phyloP scores from a whole-genome alignment of 2,797 vertebrate genomes.

The Acrossocheilus wenchowensis region DNA sequence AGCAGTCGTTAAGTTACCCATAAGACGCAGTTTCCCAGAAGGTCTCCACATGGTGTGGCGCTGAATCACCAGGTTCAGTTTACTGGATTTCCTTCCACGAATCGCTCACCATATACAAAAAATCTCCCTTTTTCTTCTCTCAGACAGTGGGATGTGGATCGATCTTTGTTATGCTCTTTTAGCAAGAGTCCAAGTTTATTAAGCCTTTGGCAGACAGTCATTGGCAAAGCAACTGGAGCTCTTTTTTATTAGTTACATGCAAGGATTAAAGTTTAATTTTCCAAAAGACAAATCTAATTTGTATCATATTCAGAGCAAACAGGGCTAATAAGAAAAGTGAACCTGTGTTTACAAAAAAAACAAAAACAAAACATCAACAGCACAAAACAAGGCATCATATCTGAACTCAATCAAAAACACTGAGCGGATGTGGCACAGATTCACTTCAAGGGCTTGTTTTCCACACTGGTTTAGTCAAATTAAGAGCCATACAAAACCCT shows the following conservation, averaged over 20 bases:
- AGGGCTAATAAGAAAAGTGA: not conserved
- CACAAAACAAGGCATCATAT: not conserved
- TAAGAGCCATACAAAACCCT: not conserved
- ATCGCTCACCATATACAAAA: conserved; percentile 20
- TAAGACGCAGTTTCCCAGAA: conserved; percentile 54
- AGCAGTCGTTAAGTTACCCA: conserved; percentile 45
- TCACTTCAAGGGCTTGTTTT: not conserved
- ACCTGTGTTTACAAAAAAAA: not conserved
- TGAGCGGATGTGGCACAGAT: not conserved
- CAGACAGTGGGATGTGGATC: conserved; percentile 16
- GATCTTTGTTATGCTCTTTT: not conserved
- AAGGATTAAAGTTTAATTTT: not conserved
- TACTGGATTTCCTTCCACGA: conserved; percentile 54
- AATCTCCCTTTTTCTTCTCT: not conserved
- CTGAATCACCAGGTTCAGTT: conserved; percentile 55
- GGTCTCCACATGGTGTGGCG: conserved; percentile 53
- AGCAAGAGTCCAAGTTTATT: not conserved
- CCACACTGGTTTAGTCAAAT: not conserved
- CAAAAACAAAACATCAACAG: not conserved
- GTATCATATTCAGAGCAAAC: not conserved
- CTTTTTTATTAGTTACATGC: not conserved
- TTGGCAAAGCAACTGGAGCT: not conserved
- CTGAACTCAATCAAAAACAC: not conserved
- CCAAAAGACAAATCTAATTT: not conserved
- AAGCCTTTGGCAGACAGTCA: not conserved